These are phyloP conservation scores for Melinaea marsaeus DNA, from an alignment of 2,888 invertebrate genomes.

Conservation along the genomic window DNA sequence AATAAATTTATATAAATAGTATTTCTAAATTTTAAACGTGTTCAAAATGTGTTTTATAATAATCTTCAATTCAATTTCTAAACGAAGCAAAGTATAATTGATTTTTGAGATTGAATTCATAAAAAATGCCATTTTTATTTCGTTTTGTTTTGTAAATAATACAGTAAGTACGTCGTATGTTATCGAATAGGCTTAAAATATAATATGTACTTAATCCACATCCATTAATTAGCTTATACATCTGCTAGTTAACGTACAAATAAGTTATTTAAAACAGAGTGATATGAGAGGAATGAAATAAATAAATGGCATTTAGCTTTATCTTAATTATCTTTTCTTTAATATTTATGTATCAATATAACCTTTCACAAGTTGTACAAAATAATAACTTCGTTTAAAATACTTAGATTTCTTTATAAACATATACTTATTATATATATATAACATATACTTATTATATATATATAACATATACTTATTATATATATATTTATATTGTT, in stretches of 20 bases:
- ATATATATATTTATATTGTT: no score
- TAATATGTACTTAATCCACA: neutral
- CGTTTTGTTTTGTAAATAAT: conserved; percentile 35
- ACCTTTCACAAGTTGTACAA: no score
- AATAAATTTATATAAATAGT: no score
- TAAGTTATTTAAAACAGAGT: conserved; percentile 2
- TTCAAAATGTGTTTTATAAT: no score
- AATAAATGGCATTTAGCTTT: neutral
- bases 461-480: no score
- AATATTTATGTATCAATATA: no score
- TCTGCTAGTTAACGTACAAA: neutral
- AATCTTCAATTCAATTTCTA: conserved; percentile 14
- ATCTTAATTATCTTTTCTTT: no score
- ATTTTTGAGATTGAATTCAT: conserved; percentile 32
- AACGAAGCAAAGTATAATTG: conserved; percentile 33
- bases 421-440: no score
- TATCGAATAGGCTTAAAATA: neutral
- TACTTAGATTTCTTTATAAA: no score
- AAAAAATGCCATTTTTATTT: conserved; percentile 30
- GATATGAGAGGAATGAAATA: neutral
- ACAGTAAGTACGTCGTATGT: conserved; percentile 17
- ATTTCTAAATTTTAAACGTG: no score
- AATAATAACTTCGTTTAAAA: no score
- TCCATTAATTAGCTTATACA: neutral
- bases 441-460: no score